Conservation (phyloP, 2,888 invertebrate species). For the Torymus tubicola region DNA sequence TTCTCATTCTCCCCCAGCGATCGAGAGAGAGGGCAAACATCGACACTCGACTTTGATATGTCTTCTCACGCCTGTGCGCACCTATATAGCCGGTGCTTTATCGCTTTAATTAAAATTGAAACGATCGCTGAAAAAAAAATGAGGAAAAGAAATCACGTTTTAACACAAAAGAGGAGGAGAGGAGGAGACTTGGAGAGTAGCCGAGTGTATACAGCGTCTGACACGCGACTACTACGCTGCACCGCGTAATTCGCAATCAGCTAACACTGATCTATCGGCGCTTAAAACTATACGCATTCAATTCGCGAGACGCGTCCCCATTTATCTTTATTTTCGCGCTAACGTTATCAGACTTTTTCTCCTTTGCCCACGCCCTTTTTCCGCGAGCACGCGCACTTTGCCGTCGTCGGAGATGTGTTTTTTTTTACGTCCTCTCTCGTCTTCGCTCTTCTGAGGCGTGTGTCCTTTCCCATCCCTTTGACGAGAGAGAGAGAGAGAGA, state of each 20-base stretch:
- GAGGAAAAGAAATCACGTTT: slow-evolving; percentile 23
- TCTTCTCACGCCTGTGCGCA: neutral
- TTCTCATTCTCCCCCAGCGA: no score
- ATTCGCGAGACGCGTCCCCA: slow-evolving; percentile 43
- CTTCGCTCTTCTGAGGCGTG: neutral
- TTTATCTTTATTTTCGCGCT: slow-evolving; percentile 55
- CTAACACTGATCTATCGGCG: slow-evolving; percentile 56
- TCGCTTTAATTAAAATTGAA: slow-evolving; percentile 55
- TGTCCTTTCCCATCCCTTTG: no score
- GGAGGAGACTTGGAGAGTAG: no score
- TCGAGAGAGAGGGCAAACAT: slow-evolving; percentile 29
- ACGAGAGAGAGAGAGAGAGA: no score
- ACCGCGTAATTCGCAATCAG: slow-evolving; percentile 52
- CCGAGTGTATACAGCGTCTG: no score
- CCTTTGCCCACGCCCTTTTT: neutral
- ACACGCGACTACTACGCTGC: neutral
- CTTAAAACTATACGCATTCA: slow-evolving; percentile 52
- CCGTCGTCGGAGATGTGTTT: neutral
- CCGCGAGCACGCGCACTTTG: neutral
- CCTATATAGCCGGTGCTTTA: slow-evolving; percentile 28
- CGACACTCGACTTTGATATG: neutral
- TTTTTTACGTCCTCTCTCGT: neutral
- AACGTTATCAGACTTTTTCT: slow-evolving; percentile 25
- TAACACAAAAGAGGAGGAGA: no score
- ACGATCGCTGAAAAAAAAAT: neutral